Evolutionary conservation across 2,113 vertebrate genomes (phyloP), one percentile per base, ranked within the genome.

Genomic region (Antechinus flavipes): DNA sequence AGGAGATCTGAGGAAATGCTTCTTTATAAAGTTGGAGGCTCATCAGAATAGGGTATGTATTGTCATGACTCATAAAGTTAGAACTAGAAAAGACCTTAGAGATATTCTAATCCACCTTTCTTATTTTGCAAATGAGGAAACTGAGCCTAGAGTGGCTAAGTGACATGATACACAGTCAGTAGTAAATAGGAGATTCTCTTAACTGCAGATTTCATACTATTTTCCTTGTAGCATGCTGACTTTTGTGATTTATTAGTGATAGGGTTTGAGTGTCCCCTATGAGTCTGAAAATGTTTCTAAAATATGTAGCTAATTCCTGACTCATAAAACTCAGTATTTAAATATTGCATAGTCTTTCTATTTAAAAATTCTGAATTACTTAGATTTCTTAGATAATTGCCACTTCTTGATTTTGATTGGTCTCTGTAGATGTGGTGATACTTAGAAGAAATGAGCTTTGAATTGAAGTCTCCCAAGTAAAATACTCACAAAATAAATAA

Each of bases 1-100:
- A 22, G 99, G 99, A 91, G 99, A 99, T 97, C 98, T 99, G 97
- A 98, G 99, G 49, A 99, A 99, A 98, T 99, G 99, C 97, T 99
- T 99, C 90, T 99, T 99, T 94, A 99, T 99, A 98, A 99, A 99
- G 96, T 97, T 99, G n/a, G 99, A 99, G 96, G 99, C 99, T 76
- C 99, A 99, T 96, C 99, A 99, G 98, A 99, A 99, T 98, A 98
- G 99, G 98, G 99, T 99, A 96, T 95, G 99, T 94, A 42, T 90
- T 93, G 68, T 96, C n/a, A 84, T 84, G 68, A 19, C 2, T 42
- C n/a, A 42, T 84, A 84, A 84, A 42, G 16, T 42, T 42, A 42
- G 35, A 84, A 2, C 7, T 42, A 8, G n/a, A 42, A 84, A n/a
- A 19, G 35, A 76, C 61, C 61, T 8, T 42, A 84, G 68, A 84